Evolutionary conservation across 2,888 invertebrate genomes (phyloP), one percentile per base, ranked within the genome.

Genomic region (Chrysolina oricalcia): DNA sequence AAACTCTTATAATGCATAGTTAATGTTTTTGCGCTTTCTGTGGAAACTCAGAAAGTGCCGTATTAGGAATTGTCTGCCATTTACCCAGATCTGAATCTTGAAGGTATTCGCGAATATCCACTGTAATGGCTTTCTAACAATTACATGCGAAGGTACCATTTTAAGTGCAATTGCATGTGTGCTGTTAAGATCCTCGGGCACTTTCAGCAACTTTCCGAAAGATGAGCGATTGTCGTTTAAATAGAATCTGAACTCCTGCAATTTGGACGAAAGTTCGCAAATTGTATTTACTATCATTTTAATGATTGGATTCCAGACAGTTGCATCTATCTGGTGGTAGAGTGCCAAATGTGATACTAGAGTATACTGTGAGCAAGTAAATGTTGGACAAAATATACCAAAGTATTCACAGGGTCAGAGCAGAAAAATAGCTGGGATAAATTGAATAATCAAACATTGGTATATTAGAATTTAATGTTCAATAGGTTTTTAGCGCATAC

Each of bases 121-220:
- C 43, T 13, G 13, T 4, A 21, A 53, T 21, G 13, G 53, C 53
- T 53, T 21, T 13, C 11, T 11, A 13, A 21, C 21, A 17, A 53
- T 17, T 11, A 48, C 8, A 10, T n/a, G 9, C n/a, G 17, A 5
- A 17, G n/a, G 48, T 17, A 10, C 17, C n/a, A 2, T 53, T 56
- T 73, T 73, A 75, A 77, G 77, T 77, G 77, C 74, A 77, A 71
- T 75, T 77, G 77, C 77, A 75, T 73, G 74, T 75, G 78, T 74
- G 75, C 67, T 65, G 62, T 72, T 70, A 40, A 72, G 75, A 56
- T 65, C 75, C 72, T 27, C 41, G 50, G 70, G 75, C 66, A 67
- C 74, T 74, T 70, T 73, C 53, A 35, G 69, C 53, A 67, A 27
- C 75, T 71, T 70, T 62, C 62, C 64, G 71, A 70, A 69, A 70